A percentile compares a stretch with the other conserved stretches of the same genome.
Conservation (phyloP, 2,113 vertebrate genomes). For the Junco hyemalis region DNA sequence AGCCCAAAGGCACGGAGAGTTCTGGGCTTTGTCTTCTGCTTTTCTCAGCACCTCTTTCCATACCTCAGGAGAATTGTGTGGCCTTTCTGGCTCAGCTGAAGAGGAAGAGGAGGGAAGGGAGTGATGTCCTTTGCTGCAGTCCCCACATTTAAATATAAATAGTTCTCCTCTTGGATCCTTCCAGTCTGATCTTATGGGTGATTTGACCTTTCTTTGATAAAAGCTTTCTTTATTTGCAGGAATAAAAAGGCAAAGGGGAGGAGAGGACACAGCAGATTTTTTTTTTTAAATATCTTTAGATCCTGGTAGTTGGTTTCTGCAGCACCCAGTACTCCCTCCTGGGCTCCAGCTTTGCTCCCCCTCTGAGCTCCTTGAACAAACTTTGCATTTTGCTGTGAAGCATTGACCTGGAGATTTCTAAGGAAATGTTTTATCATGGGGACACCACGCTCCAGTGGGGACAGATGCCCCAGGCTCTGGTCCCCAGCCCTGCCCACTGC, state of each 20-base stretch:
- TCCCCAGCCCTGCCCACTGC: not conserved
- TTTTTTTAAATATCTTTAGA: not conserved
- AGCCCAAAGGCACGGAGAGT: not conserved
- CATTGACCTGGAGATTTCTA: not conserved
- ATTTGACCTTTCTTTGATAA: conserved; percentile 47
- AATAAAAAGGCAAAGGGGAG: conserved; percentile 6
- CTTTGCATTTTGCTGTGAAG: not conserved
- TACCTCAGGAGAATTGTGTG: not conserved
- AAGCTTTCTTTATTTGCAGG: conserved; percentile 34
- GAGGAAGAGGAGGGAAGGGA: not conserved
- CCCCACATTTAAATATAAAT: not conserved
- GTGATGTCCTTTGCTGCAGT: not conserved
- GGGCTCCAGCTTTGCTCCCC: not conserved
- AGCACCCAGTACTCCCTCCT: accelerated
- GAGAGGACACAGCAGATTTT: not conserved
- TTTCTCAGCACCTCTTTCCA: not conserved
- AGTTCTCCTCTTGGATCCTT: not conserved
- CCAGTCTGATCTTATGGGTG: not conserved
- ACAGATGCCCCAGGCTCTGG: accelerated
- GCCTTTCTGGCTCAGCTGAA: not conserved
- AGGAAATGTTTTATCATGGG: not conserved
- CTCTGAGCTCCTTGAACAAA: not conserved
- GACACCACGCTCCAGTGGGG: not conserved
- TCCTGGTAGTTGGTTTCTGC: not conserved
- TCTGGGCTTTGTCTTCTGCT: not conserved